Conservation (phyloP, 2,888 invertebrate genomes). For the Aromia moschata region DNA sequence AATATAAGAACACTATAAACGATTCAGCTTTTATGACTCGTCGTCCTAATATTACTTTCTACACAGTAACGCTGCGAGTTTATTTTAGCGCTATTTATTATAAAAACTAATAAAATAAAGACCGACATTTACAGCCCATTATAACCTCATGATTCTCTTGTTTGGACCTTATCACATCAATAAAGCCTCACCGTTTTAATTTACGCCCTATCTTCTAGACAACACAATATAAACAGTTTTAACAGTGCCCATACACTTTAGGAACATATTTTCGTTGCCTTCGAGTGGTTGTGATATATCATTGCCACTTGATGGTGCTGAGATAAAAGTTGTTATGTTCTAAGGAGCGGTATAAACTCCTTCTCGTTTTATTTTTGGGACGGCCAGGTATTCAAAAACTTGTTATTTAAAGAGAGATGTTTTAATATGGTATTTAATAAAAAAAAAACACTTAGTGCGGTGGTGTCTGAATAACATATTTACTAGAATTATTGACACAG, state of each 20-base stretch:
- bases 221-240: constrained; percentile 12
- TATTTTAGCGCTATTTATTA: constrained; percentile 5
- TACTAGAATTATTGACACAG: too few relatives aligned
- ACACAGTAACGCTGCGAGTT: not conserved
- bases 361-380: not conserved
- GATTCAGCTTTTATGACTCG: too few relatives aligned
- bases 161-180: constrained; percentile 10
- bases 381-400: too few relatives aligned
- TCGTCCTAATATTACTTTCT: too few relatives aligned
- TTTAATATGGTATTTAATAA: too few relatives aligned
- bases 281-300: constrained; percentile 28
- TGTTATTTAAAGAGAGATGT: too few relatives aligned
- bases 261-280: constrained; percentile 33
- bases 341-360: not conserved
- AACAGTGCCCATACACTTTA: constrained; percentile 28
- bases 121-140: constrained; percentile 19
- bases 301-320: constrained; percentile 31
- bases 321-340: constrained; percentile 3
- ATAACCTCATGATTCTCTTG: constrained; percentile 6
- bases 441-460: too few relatives aligned
- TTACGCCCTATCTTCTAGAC: constrained; percentile 7
- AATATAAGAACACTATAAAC: too few relatives aligned
- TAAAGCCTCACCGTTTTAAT: constrained; percentile 12
- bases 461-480: too few relatives aligned
- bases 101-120: constrained; percentile 19